A percentile compares a stretch with the other conserved stretches of the same genome.
Conservation (phyloP, 2,888 invertebrate genomes). For the Tuta absoluta region DNA sequence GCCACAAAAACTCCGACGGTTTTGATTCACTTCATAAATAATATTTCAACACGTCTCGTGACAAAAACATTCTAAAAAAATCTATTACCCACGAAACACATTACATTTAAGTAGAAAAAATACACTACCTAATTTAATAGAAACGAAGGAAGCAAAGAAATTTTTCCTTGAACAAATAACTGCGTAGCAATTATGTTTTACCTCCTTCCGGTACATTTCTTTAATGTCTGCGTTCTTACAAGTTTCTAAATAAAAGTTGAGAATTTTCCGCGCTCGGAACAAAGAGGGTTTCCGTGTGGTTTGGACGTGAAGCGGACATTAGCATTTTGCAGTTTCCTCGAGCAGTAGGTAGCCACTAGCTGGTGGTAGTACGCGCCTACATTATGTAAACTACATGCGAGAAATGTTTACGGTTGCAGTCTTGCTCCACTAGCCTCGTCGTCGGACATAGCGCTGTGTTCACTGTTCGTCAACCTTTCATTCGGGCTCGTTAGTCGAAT, state of each 20-base stretch:
- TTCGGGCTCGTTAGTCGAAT: background rate
- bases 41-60: conserved; percentile 4
- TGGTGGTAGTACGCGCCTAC: background rate
- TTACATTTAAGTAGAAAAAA: background rate
- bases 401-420: background rate
- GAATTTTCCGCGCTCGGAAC: background rate
- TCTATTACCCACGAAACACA: conserved; percentile 2
- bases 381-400: conserved; percentile 15
- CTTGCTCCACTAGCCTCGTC: conserved; percentile 4
- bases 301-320: conserved; percentile 5
- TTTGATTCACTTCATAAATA: background rate
- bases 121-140: background rate
- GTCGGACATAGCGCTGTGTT: background rate
- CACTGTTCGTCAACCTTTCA: background rate
- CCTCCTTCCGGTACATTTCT: conserved; percentile 8
- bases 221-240: conserved; percentile 10
- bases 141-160: background rate
- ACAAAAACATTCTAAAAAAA: conserved; percentile 5
- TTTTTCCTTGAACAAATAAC: background rate
- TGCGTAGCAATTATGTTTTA: conserved; percentile 8
- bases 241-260: conserved; percentile 12
- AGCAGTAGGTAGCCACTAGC: background rate
- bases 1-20: conserved; percentile 6
- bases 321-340: conserved; percentile 12
- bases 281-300: conserved; percentile 9